phyloP scores from a whole-genome alignment of 2,113 vertebrate species.

The Ageneiosus marmoratus region DNA sequence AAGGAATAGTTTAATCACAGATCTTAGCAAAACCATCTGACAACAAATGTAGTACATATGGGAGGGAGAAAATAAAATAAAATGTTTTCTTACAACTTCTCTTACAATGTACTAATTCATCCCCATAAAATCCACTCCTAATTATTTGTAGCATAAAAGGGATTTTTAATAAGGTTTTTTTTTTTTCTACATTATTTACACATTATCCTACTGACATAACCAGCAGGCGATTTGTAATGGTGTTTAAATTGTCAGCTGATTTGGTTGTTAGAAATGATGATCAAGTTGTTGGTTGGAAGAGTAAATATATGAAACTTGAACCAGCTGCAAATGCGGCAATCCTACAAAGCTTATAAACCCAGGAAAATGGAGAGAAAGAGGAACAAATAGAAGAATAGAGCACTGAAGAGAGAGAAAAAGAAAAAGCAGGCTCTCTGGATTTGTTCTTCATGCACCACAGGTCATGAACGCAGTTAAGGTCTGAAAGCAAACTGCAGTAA shows the following conservation, averaged over 20 bases:
- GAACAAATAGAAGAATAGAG: constrained; percentile 17
- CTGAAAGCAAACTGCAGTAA: constrained; percentile 8
- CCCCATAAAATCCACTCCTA: constrained; percentile 31
- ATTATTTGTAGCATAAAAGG: constrained; percentile 56
- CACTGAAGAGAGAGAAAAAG: neutral
- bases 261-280: constrained; percentile 8
- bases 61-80: constrained; percentile 60
- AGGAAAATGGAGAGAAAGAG: neutral
- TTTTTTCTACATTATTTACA: constrained; percentile 75
- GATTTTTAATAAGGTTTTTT: constrained; percentile 46
- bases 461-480: constrained; percentile 9
- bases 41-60: constrained; percentile 62
- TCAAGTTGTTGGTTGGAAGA: constrained; percentile 11
- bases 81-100: constrained; percentile 57
- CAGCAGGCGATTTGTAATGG: constrained; percentile 14
- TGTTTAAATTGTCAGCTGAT: constrained; percentile 26
- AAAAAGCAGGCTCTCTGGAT: constrained; percentile 9
- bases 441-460: constrained; percentile 20
- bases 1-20: constrained; percentile 64
- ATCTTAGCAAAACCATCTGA: constrained; percentile 70
- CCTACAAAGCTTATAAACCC: neutral
- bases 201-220: constrained; percentile 53
- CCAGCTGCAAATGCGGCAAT: constrained; percentile 5
- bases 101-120: constrained; percentile 56
- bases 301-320: constrained; percentile 22